Evolutionary conservation across 2,888 invertebrate genomes (phyloP).

Genomic region (Atethmia centrago): DNA sequence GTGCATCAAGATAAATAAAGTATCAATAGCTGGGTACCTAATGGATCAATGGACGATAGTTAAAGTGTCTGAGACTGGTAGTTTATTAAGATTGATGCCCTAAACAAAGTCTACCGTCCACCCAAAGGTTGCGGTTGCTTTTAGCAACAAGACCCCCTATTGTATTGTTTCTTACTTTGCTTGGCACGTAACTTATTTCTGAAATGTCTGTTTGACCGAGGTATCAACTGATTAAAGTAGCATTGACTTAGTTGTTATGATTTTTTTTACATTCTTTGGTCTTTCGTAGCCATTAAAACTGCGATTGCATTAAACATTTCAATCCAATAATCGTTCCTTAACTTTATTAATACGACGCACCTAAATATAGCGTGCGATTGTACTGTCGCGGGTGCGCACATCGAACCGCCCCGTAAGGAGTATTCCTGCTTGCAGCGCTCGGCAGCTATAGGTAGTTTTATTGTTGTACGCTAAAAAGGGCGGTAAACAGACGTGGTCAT

Average conservation of each 20-base stretch:
- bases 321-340: conserved; percentile 2
- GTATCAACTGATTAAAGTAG: not conserved
- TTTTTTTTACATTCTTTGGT: not conserved
- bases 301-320: not conserved
- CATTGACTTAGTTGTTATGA: not conserved
- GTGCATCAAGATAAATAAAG: conserved; percentile 5
- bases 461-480: no score
- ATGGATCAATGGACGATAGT: conserved; percentile 3
- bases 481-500: no score
- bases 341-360: conserved; percentile 25
- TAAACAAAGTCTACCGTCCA: conserved; percentile 15
- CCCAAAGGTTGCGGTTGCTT: not conserved
- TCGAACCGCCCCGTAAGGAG: no score
- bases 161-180: not conserved
- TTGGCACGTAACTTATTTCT: not conserved
- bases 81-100: conserved; percentile 11
- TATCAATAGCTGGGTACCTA: conserved; percentile 8
- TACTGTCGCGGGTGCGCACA: no score
- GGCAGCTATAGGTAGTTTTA: no score
- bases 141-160: not conserved
- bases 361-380: conserved; percentile 28
- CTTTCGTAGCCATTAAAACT: not conserved
- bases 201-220: not conserved
- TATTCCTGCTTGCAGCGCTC: no score
- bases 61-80: not conserved